Conservation (phyloP, 2,113 vertebrate genomes). For the Phrynosoma blainvillii region DNA sequence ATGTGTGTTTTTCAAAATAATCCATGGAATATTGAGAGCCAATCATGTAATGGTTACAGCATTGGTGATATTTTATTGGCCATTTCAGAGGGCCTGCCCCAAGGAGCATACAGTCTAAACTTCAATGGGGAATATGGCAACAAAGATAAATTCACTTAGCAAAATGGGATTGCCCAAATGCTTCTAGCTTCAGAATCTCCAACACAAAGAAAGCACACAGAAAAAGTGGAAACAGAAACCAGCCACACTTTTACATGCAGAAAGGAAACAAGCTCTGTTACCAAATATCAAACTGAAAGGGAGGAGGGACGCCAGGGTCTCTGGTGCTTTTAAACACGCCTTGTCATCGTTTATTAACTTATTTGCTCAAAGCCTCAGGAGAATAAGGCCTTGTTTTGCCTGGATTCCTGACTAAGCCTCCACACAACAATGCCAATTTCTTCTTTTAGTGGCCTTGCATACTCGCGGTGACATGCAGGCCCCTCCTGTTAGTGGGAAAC, state of each 20-base stretch:
- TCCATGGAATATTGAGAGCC: neutral
- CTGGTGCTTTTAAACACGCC: slow-evolving; percentile 46
- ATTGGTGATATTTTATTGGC: neutral
- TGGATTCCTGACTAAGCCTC: slow-evolving; percentile 48
- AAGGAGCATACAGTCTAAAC: neutral
- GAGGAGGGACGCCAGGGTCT: slow-evolving; percentile 11
- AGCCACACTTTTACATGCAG: slow-evolving; percentile 12
- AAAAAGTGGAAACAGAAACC: neutral
- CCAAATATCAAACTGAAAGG: slow-evolving; percentile 16
- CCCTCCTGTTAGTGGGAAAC: slow-evolving; percentile 72
- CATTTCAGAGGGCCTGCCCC: neutral
- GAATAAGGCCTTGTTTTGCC: slow-evolving; percentile 33
- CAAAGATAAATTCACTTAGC: no score
- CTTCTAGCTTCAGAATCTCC: neutral
- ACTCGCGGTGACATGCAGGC: slow-evolving; percentile 43
- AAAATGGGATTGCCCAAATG: no score
- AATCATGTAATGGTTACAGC: neutral
- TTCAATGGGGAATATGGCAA: no score
- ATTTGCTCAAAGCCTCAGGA: slow-evolving; percentile 49
- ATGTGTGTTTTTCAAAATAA: neutral
- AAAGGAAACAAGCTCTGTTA: slow-evolving; percentile 34
- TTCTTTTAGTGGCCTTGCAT: slow-evolving; percentile 42
- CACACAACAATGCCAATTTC: slow-evolving; percentile 40
- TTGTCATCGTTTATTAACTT: slow-evolving; percentile 62
- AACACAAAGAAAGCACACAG: slow-evolving; percentile 36